Evolutionary conservation across 2,888 invertebrate species (phyloP), one percentile per base, ranked within the genome.

Genomic region (Oligia latruncula): DNA sequence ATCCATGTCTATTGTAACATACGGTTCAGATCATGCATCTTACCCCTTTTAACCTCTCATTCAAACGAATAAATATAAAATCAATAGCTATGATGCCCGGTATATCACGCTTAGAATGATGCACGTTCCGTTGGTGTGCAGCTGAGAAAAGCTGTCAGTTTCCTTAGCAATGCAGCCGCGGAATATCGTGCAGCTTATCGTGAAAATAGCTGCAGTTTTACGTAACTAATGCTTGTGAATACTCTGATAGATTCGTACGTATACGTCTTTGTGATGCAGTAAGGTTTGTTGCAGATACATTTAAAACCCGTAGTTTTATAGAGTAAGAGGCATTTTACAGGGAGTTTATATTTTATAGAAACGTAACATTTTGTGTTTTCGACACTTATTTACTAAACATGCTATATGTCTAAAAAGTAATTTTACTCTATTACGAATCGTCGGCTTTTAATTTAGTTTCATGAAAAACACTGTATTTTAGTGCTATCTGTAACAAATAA

Each of bases 131-230:
- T 55, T 29, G 40, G 35, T 23, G 64, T 49, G n/a, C 46, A 60
- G 55, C 77, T 62, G 66, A n/a, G 46, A 62, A 49, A 81, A 71
- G n/a, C 35, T 49, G 71, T 23, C 29, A 62, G 52, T 55, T 62
- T 49, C 23, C 71, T 55, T 29, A 20, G 40, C 40, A 8, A 43
- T 52, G 20, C 70, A 71, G 43, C 23, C 23, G 23, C 58, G 15
- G 46, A 23, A 60, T n/a, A 60, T 60, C n/a, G 58, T 23, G 1
- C 23, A n/a, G 58, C 62, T 60, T 77, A 77, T 71, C 40, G n/a
- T 9, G 60, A 40, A 40, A 71, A 66, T 55, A 46, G 23, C 66
- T 35, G 2, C 15, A 71, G 71, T 55, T 77, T 52, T 78, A 67
- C 40, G 35, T 83, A 77, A 67, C n/a, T 1, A 29, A 66, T 55